phyloP scores from a whole-genome alignment of 2,113 vertebrate species.

The Progne subis region DNA sequence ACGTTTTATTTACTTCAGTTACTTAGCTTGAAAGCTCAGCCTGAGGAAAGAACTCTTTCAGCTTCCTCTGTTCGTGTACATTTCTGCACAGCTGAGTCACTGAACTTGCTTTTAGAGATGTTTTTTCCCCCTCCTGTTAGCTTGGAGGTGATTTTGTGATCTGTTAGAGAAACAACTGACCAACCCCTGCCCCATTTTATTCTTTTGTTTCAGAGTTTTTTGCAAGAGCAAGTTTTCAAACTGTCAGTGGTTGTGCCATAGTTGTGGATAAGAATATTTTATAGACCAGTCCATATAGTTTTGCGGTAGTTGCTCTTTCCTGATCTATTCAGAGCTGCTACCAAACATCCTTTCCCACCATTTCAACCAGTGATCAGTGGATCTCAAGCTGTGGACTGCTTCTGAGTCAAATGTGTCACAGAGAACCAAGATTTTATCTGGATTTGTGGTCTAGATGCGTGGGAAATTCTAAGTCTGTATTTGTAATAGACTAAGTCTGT shows the following conservation, averaged over 20 bases:
- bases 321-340: not conserved
- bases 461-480: not conserved
- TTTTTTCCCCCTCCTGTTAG: not conserved
- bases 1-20: not conserved
- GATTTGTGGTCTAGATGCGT: not conserved
- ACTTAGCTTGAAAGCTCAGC: not conserved
- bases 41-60: not conserved
- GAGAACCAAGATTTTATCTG: not conserved
- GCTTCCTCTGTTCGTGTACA: not conserved
- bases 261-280: not conserved
- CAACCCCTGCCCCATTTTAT: not conserved
- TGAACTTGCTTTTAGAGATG: not conserved
- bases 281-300: not conserved
- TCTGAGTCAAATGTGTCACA: not conserved
- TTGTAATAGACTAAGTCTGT: not conserved
- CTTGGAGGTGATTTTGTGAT: not conserved
- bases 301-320: not conserved
- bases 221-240: not conserved
- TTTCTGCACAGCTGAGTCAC: not conserved
- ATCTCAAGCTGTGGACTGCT: not conserved
- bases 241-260: not conserved
- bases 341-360: not conserved
- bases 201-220: not conserved
- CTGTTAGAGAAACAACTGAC: not conserved
- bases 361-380: not conserved